These are phyloP conservation scores for Rosalia funebris DNA, from an alignment of 2,888 invertebrate species.

Conservation along the genomic window DNA sequence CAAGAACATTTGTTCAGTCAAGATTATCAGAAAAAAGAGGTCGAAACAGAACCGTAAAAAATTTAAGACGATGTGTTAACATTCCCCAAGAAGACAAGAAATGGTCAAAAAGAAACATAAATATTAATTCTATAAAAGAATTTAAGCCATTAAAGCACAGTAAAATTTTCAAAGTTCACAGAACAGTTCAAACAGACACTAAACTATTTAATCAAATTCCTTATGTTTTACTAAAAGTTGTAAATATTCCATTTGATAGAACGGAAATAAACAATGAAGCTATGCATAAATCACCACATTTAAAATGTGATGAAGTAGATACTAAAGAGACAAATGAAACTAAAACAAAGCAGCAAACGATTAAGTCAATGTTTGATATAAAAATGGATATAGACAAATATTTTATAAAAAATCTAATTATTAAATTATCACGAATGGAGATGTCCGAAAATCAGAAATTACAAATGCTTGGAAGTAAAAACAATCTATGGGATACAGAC, in stretches of 20 bases:
- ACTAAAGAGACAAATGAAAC: not conserved
- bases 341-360: not conserved
- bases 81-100: not conserved
- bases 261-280: not conserved
- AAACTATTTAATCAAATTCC: slow-evolving; percentile 16
- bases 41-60: no score
- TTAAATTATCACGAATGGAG: slow-evolving; percentile 6
- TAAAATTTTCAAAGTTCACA: not conserved
- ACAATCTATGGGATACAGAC: no score
- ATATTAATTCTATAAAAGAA: slow-evolving; percentile 1
- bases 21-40: no score
- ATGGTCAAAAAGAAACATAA: not conserved
- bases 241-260: not conserved
- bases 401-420: not conserved
- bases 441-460: not conserved
- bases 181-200: not conserved
- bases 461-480: not conserved
- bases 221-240: slow-evolving; percentile 3
- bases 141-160: slow-evolving; percentile 2
- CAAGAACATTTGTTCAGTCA: no score
- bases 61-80: no score
- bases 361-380: not conserved
- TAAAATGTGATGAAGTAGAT: not conserved
- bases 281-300: not conserved
- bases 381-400: not conserved